Base-by-base conservation (phyloP, 2,797 vertebrate species). In the Xenentodon cancila region DNA sequence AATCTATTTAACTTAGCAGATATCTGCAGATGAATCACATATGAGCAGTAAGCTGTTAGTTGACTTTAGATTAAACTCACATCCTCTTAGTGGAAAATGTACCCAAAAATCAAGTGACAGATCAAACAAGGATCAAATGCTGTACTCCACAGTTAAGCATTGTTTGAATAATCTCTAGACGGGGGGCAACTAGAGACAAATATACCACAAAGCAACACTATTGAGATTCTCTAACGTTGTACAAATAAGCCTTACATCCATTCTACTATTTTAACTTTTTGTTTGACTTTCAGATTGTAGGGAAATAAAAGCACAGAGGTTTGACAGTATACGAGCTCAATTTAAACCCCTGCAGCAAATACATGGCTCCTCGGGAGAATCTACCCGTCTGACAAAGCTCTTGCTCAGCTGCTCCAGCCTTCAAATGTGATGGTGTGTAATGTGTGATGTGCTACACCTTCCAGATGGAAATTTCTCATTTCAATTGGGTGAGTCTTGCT, bases 401-500 rank as follows among this genome's bases (percentile, higher is more conserved):
- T 54, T 74, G 71, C 63, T 82, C 73, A 72, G 74, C 71, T 52
- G 20, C 69, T 73, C 73, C 46, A 54, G 60, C 64, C 77, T 63
- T 73, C 53, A 59, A 68, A 78, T 47, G 59, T 73, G 62, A 77
- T 75, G 56, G 73, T 60, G 51, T 60, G 49, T 50, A 21, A 65
- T 50, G 61, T 79, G 62, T 73, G 64, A 75, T 30, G 52, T 68
- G 62, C 68, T 64, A 37, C 63, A 27, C 79, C 57, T 30, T 74
- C 53, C 81, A 79, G 68, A 69, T 66, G 72, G 64, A 80, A 64
- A 56, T 63, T 53, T 18, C 32, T 52, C 43, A 49, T 75, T 78
- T 75, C 48, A 53, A 34, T 48, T 71, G 57, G 40, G 30, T 45
- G 30, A 64, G 8, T 43, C 25, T 61, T 77, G 53, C 64, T 64